A percentile compares a stretch with the other conserved stretches of the same genome.
These are phyloP conservation scores for Eledone cirrhosa DNA, from an alignment of 2,888 invertebrate species.

Conservation along the genomic window DNA sequence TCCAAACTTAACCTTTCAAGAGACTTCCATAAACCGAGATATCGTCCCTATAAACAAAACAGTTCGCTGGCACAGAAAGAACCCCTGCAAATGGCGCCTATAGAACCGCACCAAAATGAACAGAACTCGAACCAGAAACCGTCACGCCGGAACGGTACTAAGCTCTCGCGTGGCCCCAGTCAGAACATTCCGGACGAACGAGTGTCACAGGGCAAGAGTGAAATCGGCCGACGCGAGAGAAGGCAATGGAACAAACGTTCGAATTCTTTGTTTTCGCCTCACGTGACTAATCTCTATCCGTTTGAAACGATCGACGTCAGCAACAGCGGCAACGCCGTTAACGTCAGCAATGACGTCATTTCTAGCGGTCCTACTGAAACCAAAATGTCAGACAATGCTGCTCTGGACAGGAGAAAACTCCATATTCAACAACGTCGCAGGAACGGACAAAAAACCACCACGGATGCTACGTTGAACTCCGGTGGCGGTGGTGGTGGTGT, in stretches of 20 bases:
- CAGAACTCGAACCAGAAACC: not conserved
- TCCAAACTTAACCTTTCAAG: not conserved
- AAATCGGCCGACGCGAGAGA: not conserved
- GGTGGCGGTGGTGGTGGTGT: not conserved
- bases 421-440: not conserved
- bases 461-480: not conserved
- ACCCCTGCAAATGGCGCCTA: not conserved
- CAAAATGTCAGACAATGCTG: not conserved
- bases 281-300: not conserved
- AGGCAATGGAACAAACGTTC: not conserved
- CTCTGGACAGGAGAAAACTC: not conserved
- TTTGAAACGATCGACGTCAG: not conserved
- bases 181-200: conserved; percentile 10
- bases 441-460: not conserved
- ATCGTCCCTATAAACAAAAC: conserved; percentile 18
- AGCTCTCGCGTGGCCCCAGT: conserved; percentile 3
- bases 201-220: not conserved
- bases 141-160: not conserved
- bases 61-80: not conserved
- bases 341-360: not conserved
- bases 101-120: not conserved
- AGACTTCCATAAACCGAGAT: conserved; percentile 3
- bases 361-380: not conserved
- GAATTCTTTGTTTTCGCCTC: not conserved
- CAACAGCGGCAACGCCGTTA: not conserved